Conservation (phyloP, 2,113 vertebrate species). For the Cnemophilus loriae region DNA sequence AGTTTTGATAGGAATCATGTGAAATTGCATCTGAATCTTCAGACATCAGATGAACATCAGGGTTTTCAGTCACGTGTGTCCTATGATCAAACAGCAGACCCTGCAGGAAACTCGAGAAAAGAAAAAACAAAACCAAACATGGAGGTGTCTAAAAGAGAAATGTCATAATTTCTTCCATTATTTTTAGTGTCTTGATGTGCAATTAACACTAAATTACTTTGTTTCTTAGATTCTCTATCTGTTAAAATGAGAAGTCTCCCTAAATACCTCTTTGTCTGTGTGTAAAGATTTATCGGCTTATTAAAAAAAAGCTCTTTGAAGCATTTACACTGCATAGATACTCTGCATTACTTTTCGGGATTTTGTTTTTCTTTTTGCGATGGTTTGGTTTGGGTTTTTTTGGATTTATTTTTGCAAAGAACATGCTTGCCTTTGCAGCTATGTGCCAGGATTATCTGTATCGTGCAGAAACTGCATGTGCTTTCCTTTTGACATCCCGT, state of each 20-base stretch:
- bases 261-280: neutral
- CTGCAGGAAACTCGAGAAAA: neutral
- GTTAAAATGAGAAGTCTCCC: neutral
- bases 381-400: neutral
- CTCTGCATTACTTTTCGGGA: neutral
- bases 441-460: neutral
- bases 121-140: neutral
- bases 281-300: neutral
- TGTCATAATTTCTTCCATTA: neutral
- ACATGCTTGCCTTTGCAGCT: neutral
- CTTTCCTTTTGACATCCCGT: neutral
- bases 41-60: neutral
- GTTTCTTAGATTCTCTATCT: neutral
- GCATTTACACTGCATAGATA: neutral
- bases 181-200: neutral
- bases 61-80: neutral
- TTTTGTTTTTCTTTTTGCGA: neutral
- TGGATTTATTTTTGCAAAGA: neutral
- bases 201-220: neutral
- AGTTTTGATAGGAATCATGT: neutral
- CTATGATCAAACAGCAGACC: neutral
- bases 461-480: neutral
- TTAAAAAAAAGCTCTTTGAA: neutral
- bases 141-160: neutral
- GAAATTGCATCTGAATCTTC: neutral